These are phyloP conservation scores for Eudemis profundana DNA, from an alignment of 2,888 invertebrate species.

Conservation along the genomic window DNA sequence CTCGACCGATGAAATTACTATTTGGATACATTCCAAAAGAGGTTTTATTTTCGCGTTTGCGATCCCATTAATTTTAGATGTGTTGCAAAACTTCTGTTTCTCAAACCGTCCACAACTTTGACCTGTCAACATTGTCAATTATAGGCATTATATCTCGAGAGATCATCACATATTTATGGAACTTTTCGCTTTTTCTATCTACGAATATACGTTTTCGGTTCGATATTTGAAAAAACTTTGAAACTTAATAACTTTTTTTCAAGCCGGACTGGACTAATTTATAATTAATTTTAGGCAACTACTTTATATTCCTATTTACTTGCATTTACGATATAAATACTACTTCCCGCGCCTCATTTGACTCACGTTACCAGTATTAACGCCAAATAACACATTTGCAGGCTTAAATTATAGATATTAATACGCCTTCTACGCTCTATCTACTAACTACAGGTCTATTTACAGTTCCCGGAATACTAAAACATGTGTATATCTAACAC, in stretches of 20 bases:
- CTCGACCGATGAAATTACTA: constrained; percentile 42
- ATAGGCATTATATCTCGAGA: constrained; percentile 51
- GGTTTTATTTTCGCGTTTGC: constrained; percentile 12
- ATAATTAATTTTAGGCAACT: too few relatives aligned
- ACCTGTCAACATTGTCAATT: constrained; percentile 66
- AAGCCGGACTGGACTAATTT: too few relatives aligned
- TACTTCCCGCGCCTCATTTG: too few relatives aligned
- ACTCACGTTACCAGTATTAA: too few relatives aligned
- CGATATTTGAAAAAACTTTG: neutral
- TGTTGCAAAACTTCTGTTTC: constrained; percentile 15
- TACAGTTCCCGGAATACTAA: too few relatives aligned
- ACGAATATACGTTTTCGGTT: neutral
- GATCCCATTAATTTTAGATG: constrained; percentile 14
- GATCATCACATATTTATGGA: constrained; percentile 54
- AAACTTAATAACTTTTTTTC: neutral
- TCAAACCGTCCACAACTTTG: constrained; percentile 22
- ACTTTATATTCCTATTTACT: too few relatives aligned
- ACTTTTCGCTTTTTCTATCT: constrained; percentile 9
- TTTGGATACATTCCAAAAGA: constrained; percentile 13
- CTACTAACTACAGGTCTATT: too few relatives aligned
- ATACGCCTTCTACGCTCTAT: too few relatives aligned
- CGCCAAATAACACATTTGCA: too few relatives aligned
- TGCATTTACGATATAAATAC: too few relatives aligned
- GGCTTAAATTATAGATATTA: too few relatives aligned
- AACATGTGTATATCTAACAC: too few relatives aligned